phyloP scores from a whole-genome alignment of 2,888 invertebrate species.

The Allygus modestus region DNA sequence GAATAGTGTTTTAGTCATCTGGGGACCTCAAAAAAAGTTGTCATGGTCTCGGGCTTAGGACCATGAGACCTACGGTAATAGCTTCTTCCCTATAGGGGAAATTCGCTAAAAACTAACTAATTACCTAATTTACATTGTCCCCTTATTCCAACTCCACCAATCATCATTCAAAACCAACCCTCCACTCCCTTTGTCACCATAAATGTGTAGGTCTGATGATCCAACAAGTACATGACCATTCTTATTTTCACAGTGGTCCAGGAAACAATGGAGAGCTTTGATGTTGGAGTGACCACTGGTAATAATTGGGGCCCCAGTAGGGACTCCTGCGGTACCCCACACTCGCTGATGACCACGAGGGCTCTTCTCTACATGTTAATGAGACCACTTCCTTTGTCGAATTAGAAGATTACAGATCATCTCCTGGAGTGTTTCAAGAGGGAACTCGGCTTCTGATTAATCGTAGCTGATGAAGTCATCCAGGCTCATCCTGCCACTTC shows the following conservation, averaged over 20 bases:
- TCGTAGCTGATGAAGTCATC: slow-evolving; percentile 13
- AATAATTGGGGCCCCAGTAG: slow-evolving; percentile 43
- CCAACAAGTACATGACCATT: neutral
- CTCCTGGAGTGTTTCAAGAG: slow-evolving; percentile 42
- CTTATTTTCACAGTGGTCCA: neutral
- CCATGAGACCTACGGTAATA: too few relatives aligned
- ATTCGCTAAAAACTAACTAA: too few relatives aligned
- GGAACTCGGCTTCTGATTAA: slow-evolving; percentile 35
- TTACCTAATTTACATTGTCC: too few relatives aligned
- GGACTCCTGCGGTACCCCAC: slow-evolving; percentile 35
- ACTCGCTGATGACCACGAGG: slow-evolving; percentile 21
- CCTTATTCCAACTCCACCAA: too few relatives aligned
- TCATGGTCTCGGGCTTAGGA: too few relatives aligned
- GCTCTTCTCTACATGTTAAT: slow-evolving; percentile 45
- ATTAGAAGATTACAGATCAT: slow-evolving; percentile 50
- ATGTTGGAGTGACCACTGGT: slow-evolving; percentile 24
- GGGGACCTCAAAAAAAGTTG: too few relatives aligned
- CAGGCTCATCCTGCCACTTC: slow-evolving; percentile 33
- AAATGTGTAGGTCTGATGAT: neutral
- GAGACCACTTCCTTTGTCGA: slow-evolving; percentile 55
- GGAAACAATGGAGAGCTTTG: slow-evolving; percentile 49
- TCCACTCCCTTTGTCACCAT: neutral
- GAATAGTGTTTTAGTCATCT: too few relatives aligned
- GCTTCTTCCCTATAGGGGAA: too few relatives aligned
- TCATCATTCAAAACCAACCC: neutral